Evolutionary conservation across 2,797 vertebrate genomes (phyloP).

Genomic region (Furcifer pardalis): DNA sequence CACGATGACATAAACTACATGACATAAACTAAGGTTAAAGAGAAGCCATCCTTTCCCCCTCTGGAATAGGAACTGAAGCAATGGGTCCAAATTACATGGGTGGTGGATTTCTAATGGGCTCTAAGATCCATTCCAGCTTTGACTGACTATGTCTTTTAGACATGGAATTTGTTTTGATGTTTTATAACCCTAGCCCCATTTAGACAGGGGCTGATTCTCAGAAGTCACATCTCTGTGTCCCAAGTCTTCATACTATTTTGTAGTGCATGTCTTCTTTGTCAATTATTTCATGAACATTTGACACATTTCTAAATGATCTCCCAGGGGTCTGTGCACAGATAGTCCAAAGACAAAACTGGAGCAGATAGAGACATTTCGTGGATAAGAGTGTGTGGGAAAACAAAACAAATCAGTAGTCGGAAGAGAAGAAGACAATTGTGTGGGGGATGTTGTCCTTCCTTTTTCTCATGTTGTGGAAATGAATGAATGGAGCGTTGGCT

Average conservation of each 20-base stretch:
- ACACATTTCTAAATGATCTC: not conserved
- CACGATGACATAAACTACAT: too few relatives aligned
- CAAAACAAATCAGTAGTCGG: not conserved
- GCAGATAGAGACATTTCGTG: not conserved
- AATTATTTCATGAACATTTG: not conserved
- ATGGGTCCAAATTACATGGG: not conserved
- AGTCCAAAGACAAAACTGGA: not conserved
- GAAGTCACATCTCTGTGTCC: not conserved
- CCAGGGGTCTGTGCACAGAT: not conserved
- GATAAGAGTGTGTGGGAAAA: not conserved
- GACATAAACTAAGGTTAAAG: not conserved
- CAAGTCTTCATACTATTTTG: not conserved
- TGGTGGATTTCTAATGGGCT: not conserved
- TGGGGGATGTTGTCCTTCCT: not conserved
- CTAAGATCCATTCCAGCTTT: not conserved
- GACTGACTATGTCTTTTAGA: not conserved
- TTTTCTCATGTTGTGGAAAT: slow-evolving; percentile 25
- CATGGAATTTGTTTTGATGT: not conserved
- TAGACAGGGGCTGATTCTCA: not conserved
- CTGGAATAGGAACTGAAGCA: not conserved
- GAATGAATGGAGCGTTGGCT: slow-evolving; percentile 55
- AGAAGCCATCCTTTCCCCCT: not conserved
- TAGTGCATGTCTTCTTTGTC: not conserved
- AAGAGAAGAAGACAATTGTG: not conserved
- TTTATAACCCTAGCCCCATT: not conserved